Evolutionary conservation across 2,888 invertebrate species (phyloP).

Genomic region (Idaea biselata): DNA sequence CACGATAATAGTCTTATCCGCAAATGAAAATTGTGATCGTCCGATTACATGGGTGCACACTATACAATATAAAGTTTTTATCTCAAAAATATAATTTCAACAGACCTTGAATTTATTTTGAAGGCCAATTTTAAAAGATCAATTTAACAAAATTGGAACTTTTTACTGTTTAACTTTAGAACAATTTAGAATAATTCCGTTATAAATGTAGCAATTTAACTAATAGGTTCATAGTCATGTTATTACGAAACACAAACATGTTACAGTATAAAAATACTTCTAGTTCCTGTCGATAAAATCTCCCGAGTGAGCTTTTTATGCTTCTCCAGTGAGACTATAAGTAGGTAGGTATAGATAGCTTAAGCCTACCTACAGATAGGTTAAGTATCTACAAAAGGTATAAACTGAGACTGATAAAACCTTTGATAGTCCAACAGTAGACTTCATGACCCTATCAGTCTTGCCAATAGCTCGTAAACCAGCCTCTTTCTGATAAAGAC

Average conservation of each 20-base stretch:
- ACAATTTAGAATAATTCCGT: slow-evolving; percentile 1
- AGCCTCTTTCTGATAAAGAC: not conserved
- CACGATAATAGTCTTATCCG: not conserved
- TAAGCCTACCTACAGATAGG: not conserved
- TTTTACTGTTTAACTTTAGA: slow-evolving; percentile 1
- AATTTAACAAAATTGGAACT: slow-evolving; percentile 9
- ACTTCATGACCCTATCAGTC: not conserved
- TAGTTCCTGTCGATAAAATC: not conserved
- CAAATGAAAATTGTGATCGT: not conserved
- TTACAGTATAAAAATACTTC: not conserved
- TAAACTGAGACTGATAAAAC: not conserved
- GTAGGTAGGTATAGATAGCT: no score
- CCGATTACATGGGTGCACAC: no score
- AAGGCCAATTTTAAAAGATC: not conserved
- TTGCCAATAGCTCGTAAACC: not conserved
- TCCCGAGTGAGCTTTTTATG: no score
- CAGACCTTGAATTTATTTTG: not conserved
- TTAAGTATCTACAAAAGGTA: not conserved
- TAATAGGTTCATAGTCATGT: not conserved
- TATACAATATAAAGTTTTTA: not conserved
- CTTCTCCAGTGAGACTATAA: no score
- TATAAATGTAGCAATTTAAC: not conserved
- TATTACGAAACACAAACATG: not conserved
- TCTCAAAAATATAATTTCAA: not conserved
- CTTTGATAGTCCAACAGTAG: not conserved